Base-by-base conservation (phyloP, 1,140 invertebrate genomes). In the Cydia pomonella region DNA sequence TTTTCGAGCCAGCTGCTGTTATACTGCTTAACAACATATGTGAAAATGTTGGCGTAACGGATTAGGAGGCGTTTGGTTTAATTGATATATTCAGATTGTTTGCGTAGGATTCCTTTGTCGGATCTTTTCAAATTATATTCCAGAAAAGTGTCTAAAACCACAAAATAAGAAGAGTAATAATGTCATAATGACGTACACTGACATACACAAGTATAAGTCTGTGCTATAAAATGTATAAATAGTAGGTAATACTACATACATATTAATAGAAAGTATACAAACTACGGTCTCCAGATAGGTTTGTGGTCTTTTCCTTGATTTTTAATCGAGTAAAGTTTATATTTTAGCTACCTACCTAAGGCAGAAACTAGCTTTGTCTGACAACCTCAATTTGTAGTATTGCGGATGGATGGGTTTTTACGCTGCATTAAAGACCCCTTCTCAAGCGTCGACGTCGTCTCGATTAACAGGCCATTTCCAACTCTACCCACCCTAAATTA, bases 41-140 rank as follows among this genome's bases (percentile, higher is more conserved):
- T 69, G 29, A 38, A 33, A 69, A 41, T 69, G 33, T 69, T 16
- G 64, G n/a, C 53, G 53, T 59, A 59, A 59, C 53, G 53, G 53
- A 59, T 59, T 59, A 59, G 9, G 18, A n/a, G 53, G 47, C 0
- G 6, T 23, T 59, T 23, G 53, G 53, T 59, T 23, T 59, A 59
- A 59, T 59, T 59, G 53, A 59, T 23, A 59, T 23, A 18, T 59
- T 59, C 53, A 59, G 6, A 53, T 23, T 59, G 53, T 59, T 59
- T 59, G 53, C 53, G 3, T 21, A 59, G 53, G 53, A 23, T 21
- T 7, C 2, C 4, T 16, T 53, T 53, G 4, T 7, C 10, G 50
- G 50, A 53, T 18, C 7, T n/a, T 53, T 18, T 53, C 6, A 18
- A 53, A 53, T 53, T 7, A 53, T n/a, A 53, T n/a, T 53, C 12